phyloP scores from a whole-genome alignment of 2,113 vertebrate genomes.

The Hirundichthys speculiger region DNA sequence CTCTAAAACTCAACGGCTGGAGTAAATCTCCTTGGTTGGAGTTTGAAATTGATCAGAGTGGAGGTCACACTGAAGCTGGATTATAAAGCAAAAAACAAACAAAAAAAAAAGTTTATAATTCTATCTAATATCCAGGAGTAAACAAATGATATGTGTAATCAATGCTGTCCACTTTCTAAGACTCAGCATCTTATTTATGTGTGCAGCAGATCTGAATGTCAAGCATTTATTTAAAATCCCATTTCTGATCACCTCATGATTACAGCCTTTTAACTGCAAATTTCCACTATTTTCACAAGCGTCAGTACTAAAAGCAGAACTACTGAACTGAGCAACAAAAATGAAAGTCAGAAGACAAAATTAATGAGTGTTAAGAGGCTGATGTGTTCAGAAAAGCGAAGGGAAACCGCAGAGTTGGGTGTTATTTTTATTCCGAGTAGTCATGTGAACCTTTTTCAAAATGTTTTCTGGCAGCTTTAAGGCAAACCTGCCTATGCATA shows the following conservation, averaged over 20 bases:
- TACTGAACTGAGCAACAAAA: constrained; percentile 7
- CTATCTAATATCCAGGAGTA: neutral
- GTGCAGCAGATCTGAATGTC: neutral
- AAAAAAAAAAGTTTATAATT: neutral
- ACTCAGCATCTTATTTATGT: constrained; percentile 10
- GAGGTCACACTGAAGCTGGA: neutral
- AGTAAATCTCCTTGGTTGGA: neutral
- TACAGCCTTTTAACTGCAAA: neutral
- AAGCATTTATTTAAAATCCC: neutral
- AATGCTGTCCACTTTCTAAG: neutral
- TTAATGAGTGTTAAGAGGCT: constrained; percentile 11
- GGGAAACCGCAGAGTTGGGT: neutral
- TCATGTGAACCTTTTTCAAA: constrained; percentile 17
- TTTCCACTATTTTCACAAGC: constrained; percentile 4
- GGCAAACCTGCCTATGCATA: neutral
- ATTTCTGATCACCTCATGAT: neutral
- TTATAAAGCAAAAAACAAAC: neutral
- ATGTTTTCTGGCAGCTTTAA: constrained; percentile 6
- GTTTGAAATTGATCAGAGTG: neutral
- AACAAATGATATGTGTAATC: neutral
- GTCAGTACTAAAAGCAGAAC: neutral
- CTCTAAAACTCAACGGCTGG: neutral
- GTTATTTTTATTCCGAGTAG: constrained; percentile 3
- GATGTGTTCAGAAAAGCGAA: constrained; percentile 3
- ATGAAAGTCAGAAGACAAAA: constrained; percentile 7